These are phyloP conservation scores for Coptodon rendalli DNA, from an alignment of 2,113 vertebrate species.

Conservation along the genomic window DNA sequence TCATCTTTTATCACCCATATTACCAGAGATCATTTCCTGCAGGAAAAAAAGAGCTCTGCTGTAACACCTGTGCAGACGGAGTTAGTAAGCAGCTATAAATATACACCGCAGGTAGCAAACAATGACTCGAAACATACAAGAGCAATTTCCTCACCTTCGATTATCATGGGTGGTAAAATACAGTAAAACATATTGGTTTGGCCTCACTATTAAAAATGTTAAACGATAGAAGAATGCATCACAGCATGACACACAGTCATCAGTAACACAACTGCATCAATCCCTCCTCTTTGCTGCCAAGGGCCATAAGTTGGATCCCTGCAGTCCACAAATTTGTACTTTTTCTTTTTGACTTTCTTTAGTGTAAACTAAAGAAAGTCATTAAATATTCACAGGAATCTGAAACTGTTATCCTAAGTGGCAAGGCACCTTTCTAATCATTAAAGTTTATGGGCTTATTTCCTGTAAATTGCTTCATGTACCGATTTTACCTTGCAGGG, in stretches of 20 bases:
- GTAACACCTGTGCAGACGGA: background rate
- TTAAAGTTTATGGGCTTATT: background rate
- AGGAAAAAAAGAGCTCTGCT: background rate
- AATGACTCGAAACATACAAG: background rate
- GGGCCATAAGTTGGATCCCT: background rate
- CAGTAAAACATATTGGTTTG: background rate
- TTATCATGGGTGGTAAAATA: conserved; percentile 27
- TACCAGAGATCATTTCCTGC: conserved; percentile 8
- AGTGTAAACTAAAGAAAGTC: background rate
- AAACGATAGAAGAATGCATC: background rate
- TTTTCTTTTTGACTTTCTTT: background rate
- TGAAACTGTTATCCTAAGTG: background rate
- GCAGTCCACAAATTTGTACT: background rate
- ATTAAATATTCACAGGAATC: background rate
- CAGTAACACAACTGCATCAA: background rate
- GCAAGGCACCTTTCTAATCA: background rate
- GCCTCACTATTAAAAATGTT: conserved; percentile 4
- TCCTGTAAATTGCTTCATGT: background rate
- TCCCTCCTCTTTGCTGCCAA: background rate
- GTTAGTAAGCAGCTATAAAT: conserved; percentile 21
- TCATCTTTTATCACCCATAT: conserved; percentile 24
- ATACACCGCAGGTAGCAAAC: conserved; percentile 1
- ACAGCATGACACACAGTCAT: background rate
- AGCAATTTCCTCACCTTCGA: conserved; percentile 12
- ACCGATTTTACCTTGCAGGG: background rate